Evolutionary conservation across 2,113 vertebrate genomes (phyloP), one percentile per base, ranked within the genome.

Genomic region (Perca fluviatilis): DNA sequence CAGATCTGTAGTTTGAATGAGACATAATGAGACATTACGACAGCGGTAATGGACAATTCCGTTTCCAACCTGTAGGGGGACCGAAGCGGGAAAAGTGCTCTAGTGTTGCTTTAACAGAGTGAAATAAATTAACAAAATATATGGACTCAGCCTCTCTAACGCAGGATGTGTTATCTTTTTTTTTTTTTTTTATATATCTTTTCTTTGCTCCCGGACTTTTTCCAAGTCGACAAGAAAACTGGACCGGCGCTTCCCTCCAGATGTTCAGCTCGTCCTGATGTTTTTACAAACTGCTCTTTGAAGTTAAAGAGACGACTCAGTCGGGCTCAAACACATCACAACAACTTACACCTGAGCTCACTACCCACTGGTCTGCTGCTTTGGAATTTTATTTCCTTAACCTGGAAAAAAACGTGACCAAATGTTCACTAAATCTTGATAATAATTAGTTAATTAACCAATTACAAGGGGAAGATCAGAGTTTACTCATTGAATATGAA

Each of bases 201-300:
- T 51, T 33, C 1, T 40, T 57, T 1, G 19, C 21, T 33, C 13
- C n/a, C 13, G 1, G 10, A 61, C 46, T 6, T 30, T 58, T 58
- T 3, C 33, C 47, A 72, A 7, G 19, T 64, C 53, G 23, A 56
- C 21, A 61, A 62, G 61, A 62, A 62, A 77, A 71, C 49, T 50
- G 40, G 0, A 53, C 50, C 18, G 25, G 10, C 23, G 10, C 46
- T 71, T 85, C 30, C 30, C 25, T 81, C 73, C 83, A 86, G 78
- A 81, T 86, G 78, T 72, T 74, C 14, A n/a, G 49, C 54, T 54
- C 19, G 11, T 13, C 30, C 67, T 54, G 67, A 30, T 53, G 66
- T 33, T n/a, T n/a, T 18, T 7, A 33, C 47, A 30, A 53, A 53
- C 80, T 25, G 54, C 64, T 12, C 43, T 25, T 33, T 18, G 30